phyloP scores from a whole-genome alignment of 2,113 vertebrate species.

The Archilochus colubris region DNA sequence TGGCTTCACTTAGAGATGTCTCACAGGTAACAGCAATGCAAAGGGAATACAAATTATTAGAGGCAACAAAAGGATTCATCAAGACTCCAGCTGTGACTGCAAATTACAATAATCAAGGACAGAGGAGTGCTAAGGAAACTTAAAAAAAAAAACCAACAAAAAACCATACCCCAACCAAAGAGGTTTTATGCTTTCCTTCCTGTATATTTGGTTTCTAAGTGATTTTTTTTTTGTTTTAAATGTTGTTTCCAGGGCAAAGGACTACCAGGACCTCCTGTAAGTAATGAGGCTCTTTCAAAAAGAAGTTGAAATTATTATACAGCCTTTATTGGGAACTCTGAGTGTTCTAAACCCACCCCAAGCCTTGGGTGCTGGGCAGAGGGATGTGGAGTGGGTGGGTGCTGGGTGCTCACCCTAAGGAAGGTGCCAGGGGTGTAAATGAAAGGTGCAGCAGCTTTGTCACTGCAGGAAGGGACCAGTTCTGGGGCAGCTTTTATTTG shows the following conservation, averaged over 20 bases:
- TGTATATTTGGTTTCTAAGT: neutral
- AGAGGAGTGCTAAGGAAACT: neutral
- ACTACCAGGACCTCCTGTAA: conserved; percentile 91
- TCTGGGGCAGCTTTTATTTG: neutral
- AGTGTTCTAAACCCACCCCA: neutral
- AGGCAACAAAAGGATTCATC: neutral
- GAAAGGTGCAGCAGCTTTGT: neutral
- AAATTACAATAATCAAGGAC: neutral
- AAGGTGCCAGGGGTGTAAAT: neutral
- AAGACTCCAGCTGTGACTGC: neutral
- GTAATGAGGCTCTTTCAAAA: conserved; percentile 40
- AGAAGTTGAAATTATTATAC: neutral
- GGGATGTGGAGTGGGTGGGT: neutral
- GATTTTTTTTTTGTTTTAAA: neutral
- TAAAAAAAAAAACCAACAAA: neutral
- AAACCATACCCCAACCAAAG: too few relatives aligned
- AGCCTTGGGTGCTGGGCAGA: neutral
- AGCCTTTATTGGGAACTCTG: neutral
- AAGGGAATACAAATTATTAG: neutral
- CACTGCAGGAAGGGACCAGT: accelerated
- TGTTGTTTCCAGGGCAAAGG: conserved; percentile 91
- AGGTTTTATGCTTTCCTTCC: neutral
- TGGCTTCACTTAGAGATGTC: neutral
- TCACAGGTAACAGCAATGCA: neutral
- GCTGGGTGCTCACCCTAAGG: neutral